Base-by-base conservation (phyloP, 2,113 vertebrate genomes). In the Tachysurus vachellii region DNA sequence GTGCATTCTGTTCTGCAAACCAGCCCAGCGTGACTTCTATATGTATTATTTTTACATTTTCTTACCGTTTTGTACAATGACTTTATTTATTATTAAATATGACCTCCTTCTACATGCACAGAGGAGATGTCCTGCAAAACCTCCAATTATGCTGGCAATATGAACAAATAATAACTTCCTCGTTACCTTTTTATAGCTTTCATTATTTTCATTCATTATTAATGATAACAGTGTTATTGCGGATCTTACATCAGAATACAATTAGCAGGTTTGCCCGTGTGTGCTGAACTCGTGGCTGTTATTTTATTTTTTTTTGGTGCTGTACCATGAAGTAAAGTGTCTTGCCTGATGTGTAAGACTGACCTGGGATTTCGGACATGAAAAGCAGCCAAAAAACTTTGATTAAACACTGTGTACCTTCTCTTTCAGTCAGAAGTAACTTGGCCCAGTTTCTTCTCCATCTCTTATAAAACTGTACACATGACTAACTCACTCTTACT, bases 161-260 rank as follows among this genome's bases (percentile, higher is more conserved):
- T 56, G 76, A 80, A 44, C 31, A 54, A 1, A 6, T 81, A 81
- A 86, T 82, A 42, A 42, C 21, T 11, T 73, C 19, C 31, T 44
- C 50, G 54, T 82, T 76, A 81, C 53, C 16, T 80, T 44, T 82
- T 61, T 50, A 80, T 81, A 73, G 19, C 54, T 82, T 70, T 61
- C 10, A 83, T 83, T 83, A 70, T 73, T 82, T n/a, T 26, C 23
- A 82, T 82, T 61, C 54, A 61, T 87, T 87, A 75, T 82, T 59
- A 87, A 57, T 59, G 21, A 80, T 82, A 50, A 36, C 56, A 31
- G 26, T 1, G 4, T 82, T 87, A 61, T 80, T 42, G 31, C 47
- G 70, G 62, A 66, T 47, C 23, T 54, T 86, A 47, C 66, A 73
- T 73, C 66, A 56, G 42, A 61, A 82, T 82, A 54, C 85, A 71